These are phyloP conservation scores for Pelobates cultripes DNA, from an alignment of 2,797 vertebrate genomes.

Conservation along the genomic window DNA sequence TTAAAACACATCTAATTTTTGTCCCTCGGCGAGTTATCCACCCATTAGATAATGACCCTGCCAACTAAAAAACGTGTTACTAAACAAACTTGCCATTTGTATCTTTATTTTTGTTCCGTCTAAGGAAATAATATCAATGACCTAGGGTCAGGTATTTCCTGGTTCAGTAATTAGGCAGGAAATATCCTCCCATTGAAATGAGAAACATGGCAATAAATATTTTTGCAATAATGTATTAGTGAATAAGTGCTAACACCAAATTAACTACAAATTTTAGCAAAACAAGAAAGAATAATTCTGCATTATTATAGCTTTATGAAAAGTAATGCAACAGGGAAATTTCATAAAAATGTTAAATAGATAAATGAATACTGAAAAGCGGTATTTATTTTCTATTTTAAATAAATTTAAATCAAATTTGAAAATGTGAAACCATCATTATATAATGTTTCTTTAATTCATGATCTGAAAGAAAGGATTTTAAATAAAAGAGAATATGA, in stretches of 20 bases:
- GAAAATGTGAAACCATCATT: too few species aligned
- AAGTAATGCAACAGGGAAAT: too few species aligned
- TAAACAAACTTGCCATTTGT: slow-evolving; percentile 51
- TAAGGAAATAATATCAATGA: slow-evolving; percentile 56
- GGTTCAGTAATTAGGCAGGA: slow-evolving; percentile 57
- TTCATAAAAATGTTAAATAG: too few species aligned
- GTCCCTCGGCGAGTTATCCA: slow-evolving; percentile 29
- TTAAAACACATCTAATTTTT: background rate
- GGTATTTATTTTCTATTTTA: too few species aligned
- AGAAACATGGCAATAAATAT: slow-evolving; percentile 53
- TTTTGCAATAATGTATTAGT: slow-evolving; percentile 40
- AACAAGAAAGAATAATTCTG: too few species aligned
- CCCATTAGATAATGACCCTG: slow-evolving; percentile 43
- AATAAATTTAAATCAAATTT: too few species aligned
- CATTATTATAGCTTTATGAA: too few species aligned
- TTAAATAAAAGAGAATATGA: too few species aligned
- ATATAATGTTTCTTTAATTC: too few species aligned
- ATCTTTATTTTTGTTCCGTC: slow-evolving; percentile 54
- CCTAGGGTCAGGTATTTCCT: slow-evolving; percentile 55
- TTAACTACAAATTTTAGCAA: too few species aligned
- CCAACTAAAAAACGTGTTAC: slow-evolving; percentile 33
- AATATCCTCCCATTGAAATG: slow-evolving; percentile 55
- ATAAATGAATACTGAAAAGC: too few species aligned
- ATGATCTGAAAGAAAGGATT: too few species aligned
- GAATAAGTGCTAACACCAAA: background rate